Base-by-base conservation (phyloP, 2,797 vertebrate genomes). In the Zalophus californianus region DNA sequence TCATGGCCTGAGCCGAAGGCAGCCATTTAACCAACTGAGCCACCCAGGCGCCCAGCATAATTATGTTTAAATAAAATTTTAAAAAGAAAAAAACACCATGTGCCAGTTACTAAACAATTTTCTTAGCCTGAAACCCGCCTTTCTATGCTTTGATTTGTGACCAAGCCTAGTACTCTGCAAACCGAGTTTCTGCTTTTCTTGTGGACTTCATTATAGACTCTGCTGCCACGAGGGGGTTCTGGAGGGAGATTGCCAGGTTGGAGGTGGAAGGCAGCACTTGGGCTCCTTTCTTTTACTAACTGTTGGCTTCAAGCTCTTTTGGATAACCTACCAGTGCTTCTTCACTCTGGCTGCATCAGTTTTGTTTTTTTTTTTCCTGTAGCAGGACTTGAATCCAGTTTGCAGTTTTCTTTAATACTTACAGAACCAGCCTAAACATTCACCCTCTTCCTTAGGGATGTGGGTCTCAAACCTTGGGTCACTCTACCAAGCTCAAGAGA, bases 21-120 rank as follows among this genome's bases (percentile, higher is more conserved):
- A 35, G 35, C 35, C 35, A 2, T 35, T 35, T 35, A 35, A 35
- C 35, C 35, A 35, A 35, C 35, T 35, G 35, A 35, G 35, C 35
- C 35, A 35, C 35, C 35, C 35, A 35, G 35, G 35, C 35, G 35
- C 35, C 35, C 35, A 98, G 98, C 98, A 98, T 99, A 99, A 99
- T 98, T 98, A 98, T 92, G 97, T 98, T 98, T 98, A 99, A 99
- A 99, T 99, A 99, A 99, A 99, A 98, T 98, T 98, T 98, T 98
- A 98, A 98, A 98, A 98, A 98, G 97, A 48, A 75, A 75, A 70
- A 73, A 44, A 44, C 41, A 73, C 15, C 38, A 32, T 89, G 4
- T 70, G 13, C 58, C 64, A 70, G 15, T 66, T 84, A 54, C 75
- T 90, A 78, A 75, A 50, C 50, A 84, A 0, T 73, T 80, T 3